Base-by-base conservation (phyloP, 2,797 vertebrate species). In the Podarcis lilfordi region DNA sequence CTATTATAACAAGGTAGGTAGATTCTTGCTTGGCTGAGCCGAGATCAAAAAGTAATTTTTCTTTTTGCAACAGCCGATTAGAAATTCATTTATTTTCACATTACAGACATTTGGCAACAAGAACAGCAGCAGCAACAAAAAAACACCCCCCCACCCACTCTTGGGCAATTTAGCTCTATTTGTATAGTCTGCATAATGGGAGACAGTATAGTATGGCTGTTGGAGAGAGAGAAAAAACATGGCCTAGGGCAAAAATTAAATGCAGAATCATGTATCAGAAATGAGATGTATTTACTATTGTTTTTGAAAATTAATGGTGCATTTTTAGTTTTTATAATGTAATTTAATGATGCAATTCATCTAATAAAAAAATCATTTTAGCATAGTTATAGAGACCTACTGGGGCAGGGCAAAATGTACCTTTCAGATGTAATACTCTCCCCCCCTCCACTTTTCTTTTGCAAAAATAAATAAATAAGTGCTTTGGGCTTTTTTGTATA, bases 261-360 rank as follows among this genome's bases (percentile, higher is more conserved):
- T 98, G 97, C 97, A 97, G 97, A 98, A 97, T 97, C 96, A 92
- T 97, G 96, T 98, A 97, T 97, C 96, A 97, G 97, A 98, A 96
- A 97, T 98, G 98, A 97, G 98, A 96, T 98, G 97, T 98, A 98
- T 98, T 98, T 98, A 98, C 95, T 97, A 98, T 98, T 99, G 98
- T 98, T 99, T 98, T 98, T 97, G 97, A 97, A 98, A 99, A 99
- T 99, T 99, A 99, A 99, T 99, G 98, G 98, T 98, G 98, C 98
- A 99, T 99, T 98, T 99, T 99, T 98, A 97, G 97, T 97, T 98
- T 98, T 98, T 98, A 98, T 99, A 99, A 98, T 98, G 98, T 98
- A 98, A 99, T 99, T 98, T 99, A 99, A 99, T 98, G 98, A 98
- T 98, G 98, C 98, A 98, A 98, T 98, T 98, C 98, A 98, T 99